A percentile compares a stretch with the other conserved stretches of the same genome.
phyloP scores from a whole-genome alignment of 1,140 invertebrate genomes.

The Formica selysi region DNA sequence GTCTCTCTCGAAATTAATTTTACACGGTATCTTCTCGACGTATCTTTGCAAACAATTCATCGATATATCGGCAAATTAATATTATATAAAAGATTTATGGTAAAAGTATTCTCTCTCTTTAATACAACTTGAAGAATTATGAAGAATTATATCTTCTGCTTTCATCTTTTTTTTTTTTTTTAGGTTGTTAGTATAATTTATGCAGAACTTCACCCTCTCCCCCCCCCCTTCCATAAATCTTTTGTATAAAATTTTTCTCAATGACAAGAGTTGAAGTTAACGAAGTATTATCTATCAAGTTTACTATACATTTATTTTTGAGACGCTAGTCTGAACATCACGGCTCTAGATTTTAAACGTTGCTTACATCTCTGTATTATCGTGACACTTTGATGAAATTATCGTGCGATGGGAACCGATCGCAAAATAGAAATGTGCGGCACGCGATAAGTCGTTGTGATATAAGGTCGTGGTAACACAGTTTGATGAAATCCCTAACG shows the following conservation, averaged over 20 bases:
- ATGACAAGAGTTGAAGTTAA: neutral
- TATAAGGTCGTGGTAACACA: conserved; percentile 16
- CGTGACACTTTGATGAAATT: neutral
- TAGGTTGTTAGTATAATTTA: neutral
- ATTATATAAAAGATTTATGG: conserved; percentile 29
- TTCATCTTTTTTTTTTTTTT: neutral
- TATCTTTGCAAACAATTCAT: conserved; percentile 20
- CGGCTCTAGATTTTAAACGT: neutral
- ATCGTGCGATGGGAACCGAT: neutral
- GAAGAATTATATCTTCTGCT: too few relatives aligned
- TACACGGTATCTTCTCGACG: conserved; percentile 27
- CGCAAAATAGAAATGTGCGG: conserved; percentile 14
- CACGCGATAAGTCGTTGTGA: conserved; percentile 6
- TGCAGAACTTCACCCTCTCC: neutral
- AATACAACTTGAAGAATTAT: neutral
- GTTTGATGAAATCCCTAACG: conserved; percentile 15
- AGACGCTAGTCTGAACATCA: neutral
- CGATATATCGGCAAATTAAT: conserved; percentile 16
- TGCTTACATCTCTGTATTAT: neutral
- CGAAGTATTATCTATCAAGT: neutral
- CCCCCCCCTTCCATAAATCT: neutral
- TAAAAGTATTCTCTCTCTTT: neutral
- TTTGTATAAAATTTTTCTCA: conserved; percentile 21
- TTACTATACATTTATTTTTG: conserved; percentile 1
- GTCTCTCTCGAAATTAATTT: conserved; percentile 41